phyloP scores from a whole-genome alignment of 2,888 invertebrate species.

The Caenorhabditis japonica region DNA sequence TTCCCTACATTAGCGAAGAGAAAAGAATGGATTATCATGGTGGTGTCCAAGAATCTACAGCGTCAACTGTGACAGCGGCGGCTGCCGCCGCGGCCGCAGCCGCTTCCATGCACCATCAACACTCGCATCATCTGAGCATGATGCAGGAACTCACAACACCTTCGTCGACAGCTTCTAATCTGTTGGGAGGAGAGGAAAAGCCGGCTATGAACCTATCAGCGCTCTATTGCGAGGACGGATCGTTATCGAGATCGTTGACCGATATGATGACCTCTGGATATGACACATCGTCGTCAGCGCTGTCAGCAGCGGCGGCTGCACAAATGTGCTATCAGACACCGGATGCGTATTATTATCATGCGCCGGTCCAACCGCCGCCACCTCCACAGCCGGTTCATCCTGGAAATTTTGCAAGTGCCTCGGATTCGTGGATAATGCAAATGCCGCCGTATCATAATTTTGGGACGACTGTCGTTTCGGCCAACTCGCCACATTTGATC shows the following conservation, averaged over 20 bases:
- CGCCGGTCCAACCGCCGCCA: slow-evolving; percentile 14
- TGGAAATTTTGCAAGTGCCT: too few species aligned
- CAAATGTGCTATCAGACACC: slow-evolving; percentile 32
- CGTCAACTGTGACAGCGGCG: slow-evolving; percentile 25
- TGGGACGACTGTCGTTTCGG: slow-evolving; percentile 11
- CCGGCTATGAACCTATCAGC: slow-evolving; percentile 11
- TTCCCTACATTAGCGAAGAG: neutral
- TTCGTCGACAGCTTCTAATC: neutral
- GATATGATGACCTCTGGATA: slow-evolving; percentile 24
- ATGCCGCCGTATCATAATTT: slow-evolving; percentile 35
- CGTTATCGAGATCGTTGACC: slow-evolving; percentile 24
- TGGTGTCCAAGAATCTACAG: slow-evolving; percentile 1
- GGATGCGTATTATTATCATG: slow-evolving; percentile 37
- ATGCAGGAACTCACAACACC: slow-evolving; percentile 8
- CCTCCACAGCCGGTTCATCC: slow-evolving; percentile 11
- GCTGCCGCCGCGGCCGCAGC: slow-evolving; percentile 33
- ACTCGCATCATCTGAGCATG: slow-evolving; percentile 25
- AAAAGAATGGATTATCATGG: slow-evolving; percentile 5
- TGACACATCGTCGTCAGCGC: slow-evolving; percentile 20
- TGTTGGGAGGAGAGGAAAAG: slow-evolving; percentile 15
- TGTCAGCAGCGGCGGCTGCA: slow-evolving; percentile 25
- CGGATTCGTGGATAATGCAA: slow-evolving; percentile 44
- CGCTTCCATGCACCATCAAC: slow-evolving; percentile 25
- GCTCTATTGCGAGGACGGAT: slow-evolving; percentile 16
- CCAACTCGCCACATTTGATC: slow-evolving; percentile 29